These are phyloP conservation scores for Lanius ludovicianus DNA, from an alignment of 2,113 vertebrate species.

Conservation along the genomic window DNA sequence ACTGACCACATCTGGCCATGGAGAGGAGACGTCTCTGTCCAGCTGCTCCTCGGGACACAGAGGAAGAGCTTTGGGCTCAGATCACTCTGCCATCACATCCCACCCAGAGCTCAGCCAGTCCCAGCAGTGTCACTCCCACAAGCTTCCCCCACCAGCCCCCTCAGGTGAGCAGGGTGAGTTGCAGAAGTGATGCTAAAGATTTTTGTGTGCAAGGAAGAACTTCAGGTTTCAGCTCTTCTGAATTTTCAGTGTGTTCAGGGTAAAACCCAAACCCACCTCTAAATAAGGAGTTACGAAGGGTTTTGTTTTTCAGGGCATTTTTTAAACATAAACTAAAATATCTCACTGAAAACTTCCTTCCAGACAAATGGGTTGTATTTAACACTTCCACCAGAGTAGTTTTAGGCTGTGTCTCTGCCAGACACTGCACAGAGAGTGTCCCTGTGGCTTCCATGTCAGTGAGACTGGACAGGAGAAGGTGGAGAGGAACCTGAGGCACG, in stretches of 20 bases:
- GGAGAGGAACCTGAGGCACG: neutral
- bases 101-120: neutral
- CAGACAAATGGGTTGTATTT: neutral
- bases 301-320: fast-evolving
- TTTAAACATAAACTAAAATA: neutral
- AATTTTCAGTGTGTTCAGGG: neutral
- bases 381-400: neutral
- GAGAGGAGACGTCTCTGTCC: neutral
- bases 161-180: neutral
- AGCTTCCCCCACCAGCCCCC: neutral
- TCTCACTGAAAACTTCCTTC: neutral
- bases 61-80: neutral
- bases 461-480: neutral
- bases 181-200: neutral
- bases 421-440: no score
- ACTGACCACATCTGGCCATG: neutral
- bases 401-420: neutral
- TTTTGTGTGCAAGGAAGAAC: neutral
- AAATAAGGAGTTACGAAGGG: fast-evolving
- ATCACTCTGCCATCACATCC: neutral
- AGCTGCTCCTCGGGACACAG: neutral
- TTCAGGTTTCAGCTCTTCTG: neutral
- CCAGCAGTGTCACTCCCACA: neutral
- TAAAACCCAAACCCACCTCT: neutral
- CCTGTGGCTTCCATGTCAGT: neutral